phyloP scores from a whole-genome alignment of 2,888 invertebrate species.

The Drosophila buzzatii region DNA sequence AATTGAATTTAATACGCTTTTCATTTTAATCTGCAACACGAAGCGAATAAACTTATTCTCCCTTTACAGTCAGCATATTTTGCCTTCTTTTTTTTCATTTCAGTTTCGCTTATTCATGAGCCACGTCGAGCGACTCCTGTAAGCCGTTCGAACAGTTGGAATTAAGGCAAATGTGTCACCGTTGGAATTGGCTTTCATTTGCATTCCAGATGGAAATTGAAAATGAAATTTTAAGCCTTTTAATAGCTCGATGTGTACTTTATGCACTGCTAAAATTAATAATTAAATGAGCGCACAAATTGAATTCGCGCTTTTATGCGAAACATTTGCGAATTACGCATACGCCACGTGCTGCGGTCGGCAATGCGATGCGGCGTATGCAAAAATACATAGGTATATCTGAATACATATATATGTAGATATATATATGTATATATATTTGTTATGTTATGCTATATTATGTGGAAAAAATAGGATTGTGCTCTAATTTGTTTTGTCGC shows the following conservation, averaged over 20 bases:
- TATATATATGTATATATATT: background rate
- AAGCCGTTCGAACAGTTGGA: conserved; percentile 35
- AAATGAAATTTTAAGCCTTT: conserved; percentile 64
- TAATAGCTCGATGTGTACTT: conserved; percentile 37
- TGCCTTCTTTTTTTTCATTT: background rate
- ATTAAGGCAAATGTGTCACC: conserved; percentile 49
- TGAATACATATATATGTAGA: background rate
- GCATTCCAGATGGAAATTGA: conserved; percentile 40
- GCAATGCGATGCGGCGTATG: conserved; percentile 22
- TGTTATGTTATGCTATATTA: too few relatives aligned
- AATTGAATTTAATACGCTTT: conserved; percentile 58
- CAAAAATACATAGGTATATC: background rate
- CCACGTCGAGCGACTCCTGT: conserved; percentile 5
- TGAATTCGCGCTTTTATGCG: conserved; percentile 51
- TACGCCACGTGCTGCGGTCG: conserved; percentile 55
- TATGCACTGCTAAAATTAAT: conserved; percentile 53
- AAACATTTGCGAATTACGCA: conserved; percentile 57
- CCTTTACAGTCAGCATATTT: conserved; percentile 1
- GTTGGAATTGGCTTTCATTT: conserved; percentile 45
- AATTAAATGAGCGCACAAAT: conserved; percentile 66
- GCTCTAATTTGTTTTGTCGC: conserved; percentile 29
- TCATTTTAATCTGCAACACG: conserved; percentile 40
- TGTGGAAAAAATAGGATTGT: conserved; percentile 9
- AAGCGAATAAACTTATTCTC: conserved; percentile 16
- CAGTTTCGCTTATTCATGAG: conserved; percentile 19